These are phyloP conservation scores for Astyanax mexicanus DNA, from an alignment of 2,797 vertebrate species.

Conservation along the genomic window DNA sequence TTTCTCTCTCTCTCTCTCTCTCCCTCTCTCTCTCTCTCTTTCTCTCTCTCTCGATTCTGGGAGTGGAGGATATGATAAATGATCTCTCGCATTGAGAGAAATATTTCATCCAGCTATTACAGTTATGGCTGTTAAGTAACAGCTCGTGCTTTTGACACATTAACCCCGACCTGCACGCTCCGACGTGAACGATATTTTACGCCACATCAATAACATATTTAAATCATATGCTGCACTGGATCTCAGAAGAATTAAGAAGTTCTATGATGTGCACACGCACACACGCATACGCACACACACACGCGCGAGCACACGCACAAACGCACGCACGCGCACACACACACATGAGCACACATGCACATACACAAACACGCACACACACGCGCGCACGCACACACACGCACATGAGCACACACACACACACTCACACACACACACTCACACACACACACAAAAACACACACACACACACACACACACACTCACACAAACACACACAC, in stretches of 20 bases:
- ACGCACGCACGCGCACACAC: no score
- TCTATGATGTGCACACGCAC: background rate
- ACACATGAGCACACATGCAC: no score
- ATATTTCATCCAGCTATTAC: background rate
- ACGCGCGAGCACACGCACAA: no score
- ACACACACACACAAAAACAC: no score
- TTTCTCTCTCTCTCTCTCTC: no score
- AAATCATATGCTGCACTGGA: background rate
- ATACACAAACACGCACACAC: constrained; percentile 99
- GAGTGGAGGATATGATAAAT: background rate
- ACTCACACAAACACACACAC: constrained; percentile 97
- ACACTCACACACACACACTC: no score
- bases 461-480: no score
- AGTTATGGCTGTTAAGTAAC: background rate
- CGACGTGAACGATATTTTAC: background rate
- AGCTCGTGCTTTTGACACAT: background rate
- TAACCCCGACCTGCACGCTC: background rate
- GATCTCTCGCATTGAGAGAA: background rate
- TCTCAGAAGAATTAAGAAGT: background rate
- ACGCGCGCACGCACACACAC: constrained; percentile 36
- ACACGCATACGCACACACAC: background rate
- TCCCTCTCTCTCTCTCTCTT: no score
- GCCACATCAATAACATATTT: background rate
- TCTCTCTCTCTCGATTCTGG: background rate
- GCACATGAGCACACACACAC: no score